Evolutionary conservation across 2,888 invertebrate species (phyloP).

Genomic region (Omphaloscelis lunosa): DNA sequence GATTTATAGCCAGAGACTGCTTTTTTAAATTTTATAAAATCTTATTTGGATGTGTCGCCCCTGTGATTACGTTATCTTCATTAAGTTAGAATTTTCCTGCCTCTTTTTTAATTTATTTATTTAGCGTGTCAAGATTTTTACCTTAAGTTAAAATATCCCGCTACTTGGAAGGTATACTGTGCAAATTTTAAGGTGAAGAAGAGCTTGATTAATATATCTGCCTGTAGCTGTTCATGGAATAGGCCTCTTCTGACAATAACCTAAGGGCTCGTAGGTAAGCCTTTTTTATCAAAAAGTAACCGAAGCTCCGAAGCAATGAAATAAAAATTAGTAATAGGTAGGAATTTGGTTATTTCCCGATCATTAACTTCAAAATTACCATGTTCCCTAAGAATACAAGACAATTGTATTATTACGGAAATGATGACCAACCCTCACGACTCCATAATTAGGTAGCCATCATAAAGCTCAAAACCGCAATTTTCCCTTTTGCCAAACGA

Average conservation of each 20-base stretch:
- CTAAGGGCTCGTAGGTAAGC: neutral
- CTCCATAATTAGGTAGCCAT: conserved; percentile 30
- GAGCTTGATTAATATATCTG: neutral
- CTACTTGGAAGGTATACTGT: neutral
- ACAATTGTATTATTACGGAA: conserved; percentile 22
- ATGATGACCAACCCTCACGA: conserved; percentile 21
- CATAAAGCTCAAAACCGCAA: conserved; percentile 32
- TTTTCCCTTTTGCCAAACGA: conserved; percentile 54
- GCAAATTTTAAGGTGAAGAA: neutral
- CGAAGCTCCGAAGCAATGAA: neutral
- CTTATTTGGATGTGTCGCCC: conserved; percentile 61
- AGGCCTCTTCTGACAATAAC: neutral
- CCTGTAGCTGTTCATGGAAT: neutral
- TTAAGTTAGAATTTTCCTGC: conserved; percentile 51
- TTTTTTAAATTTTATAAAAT: conserved; percentile 62
- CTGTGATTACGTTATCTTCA: conserved; percentile 56
- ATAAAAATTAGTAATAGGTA: neutral
- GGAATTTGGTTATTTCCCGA: neutral
- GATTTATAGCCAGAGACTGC: conserved; percentile 53
- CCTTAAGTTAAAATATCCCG: neutral
- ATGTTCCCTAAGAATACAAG: conserved; percentile 1
- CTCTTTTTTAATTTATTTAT: conserved; percentile 56
- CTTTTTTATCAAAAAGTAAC: neutral
- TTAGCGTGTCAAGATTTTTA: conserved; percentile 42
- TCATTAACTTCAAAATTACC: conserved; percentile 3